Base-by-base conservation (phyloP, 1,140 invertebrate genomes). In the Bombus difficillimus region DNA sequence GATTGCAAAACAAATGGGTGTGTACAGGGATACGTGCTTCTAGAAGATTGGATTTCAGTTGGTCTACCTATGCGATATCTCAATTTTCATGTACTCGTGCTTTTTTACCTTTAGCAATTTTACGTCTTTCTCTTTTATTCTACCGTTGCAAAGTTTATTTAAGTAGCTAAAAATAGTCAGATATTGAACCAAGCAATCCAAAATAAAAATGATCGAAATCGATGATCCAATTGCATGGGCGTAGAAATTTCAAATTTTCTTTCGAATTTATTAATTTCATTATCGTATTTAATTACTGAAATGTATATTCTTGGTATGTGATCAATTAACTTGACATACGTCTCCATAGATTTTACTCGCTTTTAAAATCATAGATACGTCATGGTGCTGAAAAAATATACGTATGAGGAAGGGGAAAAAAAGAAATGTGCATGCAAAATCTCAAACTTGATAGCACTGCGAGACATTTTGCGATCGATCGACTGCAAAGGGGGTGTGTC, bases 391-490 rank as follows among this genome's bases (percentile, higher is more conserved):
- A 43, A 28, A 73, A 73, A 74, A 41, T 43, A 76, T 18, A 3
- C 6, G 47, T 15, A 39, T 41, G 9, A 25, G 34, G 28, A 68
- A 78, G 3, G 34, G 22, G 43, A 10, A 79, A 37, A 28, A 64
- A 73, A 22, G 37, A 41, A 83, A 28, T 6, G 25, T 13, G 68
- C 64, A 69, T 78, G 64, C 73, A 84, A 72, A 82, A 90, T 86
- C 53, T 71, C 32, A 68, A 85, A 69, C 69, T 32, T 64, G 74
- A 91, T 86, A 76, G 78, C 86, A 88, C 53, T 83, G 81, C 87
- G 84, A 90, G 87, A 88, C 81, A 90, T 88, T 88, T 88, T 37
- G 84, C 81, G 81, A 90, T 91, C 87, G 89, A 90, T 91, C 90
- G 90, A 74, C 74, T 84, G 87, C 83, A 81, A 91, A 88, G 89